Evolutionary conservation across 2,113 vertebrate genomes (phyloP).

Genomic region (Brachypodius melanocephalos): DNA sequence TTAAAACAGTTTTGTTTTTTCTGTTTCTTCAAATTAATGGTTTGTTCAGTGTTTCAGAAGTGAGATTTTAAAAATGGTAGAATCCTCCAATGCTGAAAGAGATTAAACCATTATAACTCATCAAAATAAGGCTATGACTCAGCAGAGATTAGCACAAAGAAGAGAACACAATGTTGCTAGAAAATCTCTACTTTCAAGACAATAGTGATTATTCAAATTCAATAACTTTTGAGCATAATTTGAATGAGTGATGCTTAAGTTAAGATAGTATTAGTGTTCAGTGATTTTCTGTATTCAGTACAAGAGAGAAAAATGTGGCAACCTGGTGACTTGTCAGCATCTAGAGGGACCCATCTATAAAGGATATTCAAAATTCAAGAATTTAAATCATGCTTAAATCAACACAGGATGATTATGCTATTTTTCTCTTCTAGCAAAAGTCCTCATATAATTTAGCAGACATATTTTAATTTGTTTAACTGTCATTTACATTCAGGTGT

Average conservation of each 20-base stretch:
- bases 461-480: neutral
- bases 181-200: neutral
- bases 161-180: neutral
- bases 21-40: neutral
- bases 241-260: neutral
- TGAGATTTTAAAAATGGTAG: neutral
- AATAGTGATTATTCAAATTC: neutral
- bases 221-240: neutral
- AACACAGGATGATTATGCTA: neutral
- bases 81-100: neutral
- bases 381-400: neutral
- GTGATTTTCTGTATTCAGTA: neutral
- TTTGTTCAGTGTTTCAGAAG: neutral
- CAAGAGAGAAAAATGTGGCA: neutral
- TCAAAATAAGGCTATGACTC: neutral
- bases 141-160: neutral
- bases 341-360: neutral
- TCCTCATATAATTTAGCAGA: neutral
- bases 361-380: neutral
- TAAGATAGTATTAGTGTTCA: neutral
- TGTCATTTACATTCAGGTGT: neutral
- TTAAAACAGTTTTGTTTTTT: neutral
- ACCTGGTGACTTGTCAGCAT: neutral
- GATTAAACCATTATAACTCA: neutral
- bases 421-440: neutral